A percentile compares a stretch with the other conserved stretches of the same genome.
Evolutionary conservation across 1,140 invertebrate genomes (phyloP).

Genomic region (Triops longicaudatus): DNA sequence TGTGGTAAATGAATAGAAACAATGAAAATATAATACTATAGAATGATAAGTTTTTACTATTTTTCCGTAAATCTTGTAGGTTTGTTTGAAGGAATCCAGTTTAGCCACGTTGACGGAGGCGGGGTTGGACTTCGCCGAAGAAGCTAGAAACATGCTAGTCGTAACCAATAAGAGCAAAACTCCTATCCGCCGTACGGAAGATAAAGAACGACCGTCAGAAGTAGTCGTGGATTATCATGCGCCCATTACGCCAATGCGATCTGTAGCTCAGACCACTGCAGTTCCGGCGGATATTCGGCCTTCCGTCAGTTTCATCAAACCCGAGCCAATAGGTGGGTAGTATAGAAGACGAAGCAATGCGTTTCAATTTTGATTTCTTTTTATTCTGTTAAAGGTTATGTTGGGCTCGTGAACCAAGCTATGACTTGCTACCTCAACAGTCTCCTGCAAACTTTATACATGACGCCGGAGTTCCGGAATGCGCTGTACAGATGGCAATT

Average conservation of each 20-base stretch:
- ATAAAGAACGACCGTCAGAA: not conserved
- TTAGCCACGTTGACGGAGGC: not conserved
- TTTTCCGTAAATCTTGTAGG: not conserved
- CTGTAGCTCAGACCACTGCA: not conserved
- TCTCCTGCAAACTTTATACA: constrained; percentile 77
- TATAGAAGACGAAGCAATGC: not conserved
- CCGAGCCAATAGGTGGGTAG: not conserved
- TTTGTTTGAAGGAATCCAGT: not conserved
- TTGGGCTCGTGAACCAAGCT: constrained; percentile 84
- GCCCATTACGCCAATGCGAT: not conserved
- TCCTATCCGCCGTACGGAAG: not conserved
- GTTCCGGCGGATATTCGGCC: not conserved
- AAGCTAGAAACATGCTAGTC: not conserved
- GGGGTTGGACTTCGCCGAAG: not conserved
- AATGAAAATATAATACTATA: not conserved
- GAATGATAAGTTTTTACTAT: not conserved
- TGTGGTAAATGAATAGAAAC: not conserved
- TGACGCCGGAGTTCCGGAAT: constrained; percentile 93
- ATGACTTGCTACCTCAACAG: constrained; percentile 93
- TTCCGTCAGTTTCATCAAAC: not conserved
- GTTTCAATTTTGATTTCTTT: not conserved
- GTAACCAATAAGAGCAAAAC: constrained; percentile 7
- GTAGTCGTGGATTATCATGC: not conserved
- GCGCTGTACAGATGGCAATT: constrained; percentile 81
- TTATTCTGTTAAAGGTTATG: constrained; percentile 49